Conservation (phyloP, 2,113 vertebrate genomes). For the Coturnix japonica region DNA sequence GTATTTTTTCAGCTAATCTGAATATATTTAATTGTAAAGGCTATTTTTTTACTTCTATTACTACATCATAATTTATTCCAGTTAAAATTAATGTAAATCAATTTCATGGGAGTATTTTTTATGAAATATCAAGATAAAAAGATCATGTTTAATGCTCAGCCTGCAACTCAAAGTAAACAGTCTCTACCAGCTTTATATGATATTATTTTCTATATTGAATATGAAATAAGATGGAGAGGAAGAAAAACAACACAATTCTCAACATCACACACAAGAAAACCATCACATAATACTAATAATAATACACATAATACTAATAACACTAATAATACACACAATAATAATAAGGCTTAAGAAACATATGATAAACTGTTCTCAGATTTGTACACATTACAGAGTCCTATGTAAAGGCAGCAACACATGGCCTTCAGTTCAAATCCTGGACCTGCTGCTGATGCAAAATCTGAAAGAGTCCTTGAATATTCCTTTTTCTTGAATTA, state of each 20-base stretch:
- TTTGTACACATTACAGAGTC: background rate
- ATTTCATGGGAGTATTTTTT: background rate
- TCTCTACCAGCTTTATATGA: background rate
- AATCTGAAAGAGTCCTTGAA: background rate
- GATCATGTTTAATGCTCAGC: background rate
- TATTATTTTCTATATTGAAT: background rate
- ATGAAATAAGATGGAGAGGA: background rate
- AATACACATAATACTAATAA: too few relatives aligned
- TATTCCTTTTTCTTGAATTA: background rate
- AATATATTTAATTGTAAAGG: background rate
- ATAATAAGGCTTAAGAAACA: background rate
- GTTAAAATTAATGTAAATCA: background rate
- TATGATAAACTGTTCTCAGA: background rate
- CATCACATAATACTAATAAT: background rate
- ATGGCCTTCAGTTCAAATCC: accelerated
- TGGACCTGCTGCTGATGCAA: background rate
- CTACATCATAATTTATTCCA: background rate
- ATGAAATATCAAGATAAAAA: background rate
- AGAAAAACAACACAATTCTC: background rate
- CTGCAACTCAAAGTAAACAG: background rate
- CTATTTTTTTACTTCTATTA: background rate
- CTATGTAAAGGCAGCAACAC: background rate
- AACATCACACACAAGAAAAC: background rate
- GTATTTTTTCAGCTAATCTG: background rate
- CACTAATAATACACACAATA: too few relatives aligned